These are phyloP conservation scores for Cheilosia impressa DNA, from an alignment of 2,888 invertebrate genomes.

Conservation along the genomic window DNA sequence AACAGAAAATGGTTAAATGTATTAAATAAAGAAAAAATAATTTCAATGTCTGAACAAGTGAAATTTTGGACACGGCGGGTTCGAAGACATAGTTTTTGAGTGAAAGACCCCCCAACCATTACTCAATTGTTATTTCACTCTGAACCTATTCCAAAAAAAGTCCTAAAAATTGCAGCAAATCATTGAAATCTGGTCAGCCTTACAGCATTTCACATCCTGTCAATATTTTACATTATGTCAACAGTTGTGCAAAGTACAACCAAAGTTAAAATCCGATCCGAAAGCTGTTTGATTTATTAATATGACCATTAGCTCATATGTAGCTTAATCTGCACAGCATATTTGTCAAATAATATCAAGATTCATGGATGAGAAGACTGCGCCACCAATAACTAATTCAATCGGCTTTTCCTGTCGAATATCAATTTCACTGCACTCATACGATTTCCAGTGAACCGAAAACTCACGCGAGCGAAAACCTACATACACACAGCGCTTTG, in stretches of 20 bases:
- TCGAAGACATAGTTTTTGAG: too few species aligned
- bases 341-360: slow-evolving; percentile 38
- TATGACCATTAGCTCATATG: slow-evolving; percentile 12
- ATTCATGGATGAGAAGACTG: slow-evolving; percentile 33
- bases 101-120: too few species aligned
- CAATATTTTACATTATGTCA: not conserved
- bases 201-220: not conserved
- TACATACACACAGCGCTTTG: not conserved
- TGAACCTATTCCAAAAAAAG: too few species aligned
- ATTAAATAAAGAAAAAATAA: too few species aligned
- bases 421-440: slow-evolving; percentile 47
- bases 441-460: slow-evolving; percentile 43
- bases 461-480: slow-evolving; percentile 16
- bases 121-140: too few species aligned
- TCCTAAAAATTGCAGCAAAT: too few species aligned
- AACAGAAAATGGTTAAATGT: too few species aligned
- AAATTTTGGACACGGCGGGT: too few species aligned
- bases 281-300: slow-evolving; percentile 37
- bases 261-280: not conserved
- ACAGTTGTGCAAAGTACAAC: not conserved
- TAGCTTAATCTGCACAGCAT: not conserved
- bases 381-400: slow-evolving; percentile 58
- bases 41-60: too few species aligned
- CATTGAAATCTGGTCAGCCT: too few species aligned
- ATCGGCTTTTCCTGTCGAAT: slow-evolving; percentile 49